Base-by-base conservation (phyloP, 2,797 vertebrate species). In the Limnodromus scolopaceus region DNA sequence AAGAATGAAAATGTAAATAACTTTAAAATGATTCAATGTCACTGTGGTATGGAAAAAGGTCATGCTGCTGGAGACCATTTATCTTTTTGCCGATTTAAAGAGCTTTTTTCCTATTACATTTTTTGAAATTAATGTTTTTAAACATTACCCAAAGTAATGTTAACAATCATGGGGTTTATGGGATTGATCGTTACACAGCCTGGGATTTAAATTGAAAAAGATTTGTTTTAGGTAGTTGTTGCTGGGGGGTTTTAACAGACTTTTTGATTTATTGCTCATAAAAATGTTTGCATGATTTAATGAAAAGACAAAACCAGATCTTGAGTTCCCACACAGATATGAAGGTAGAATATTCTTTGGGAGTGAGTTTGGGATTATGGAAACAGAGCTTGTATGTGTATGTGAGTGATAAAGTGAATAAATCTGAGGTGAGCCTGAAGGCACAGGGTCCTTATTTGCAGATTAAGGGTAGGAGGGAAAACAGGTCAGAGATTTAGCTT, bases 1-100 rank as follows among this genome's bases (percentile, higher is more conserved):
- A 96, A 97, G 97, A 94, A 97, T 97, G 98, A 97, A 98, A 98
- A 98, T 98, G 98, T 96, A 97, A 98, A 98, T 97, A 97, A 96
- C 96, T 97, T 96, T 85, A 95, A 97, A 97, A 98, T 98, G 95
- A 96, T 97, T 98, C 98, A 98, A 54, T 97, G 97, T 98, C 98
- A 97, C 74, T 7, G 43, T 96, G 96, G 97, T 93, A 83, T 63
- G 92, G 97, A 89, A 83, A 96, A 96, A 97, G 98, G 98, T 97
- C 96, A 96, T 39, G 72, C 74, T 80, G 93, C 93, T 89, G 92
- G 72, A 83, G 88, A 78, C 86, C 97, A 98, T 98, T 97, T 92
- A 97, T 98, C 98, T 98, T 92, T 18, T 70, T 43, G 83, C 25
- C 80, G 2, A 85, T 98, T 98, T 97, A 97, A 98, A 98, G 97